phyloP scores from a whole-genome alignment of 2,797 vertebrate genomes.

The Lithobates sylvaticus region DNA sequence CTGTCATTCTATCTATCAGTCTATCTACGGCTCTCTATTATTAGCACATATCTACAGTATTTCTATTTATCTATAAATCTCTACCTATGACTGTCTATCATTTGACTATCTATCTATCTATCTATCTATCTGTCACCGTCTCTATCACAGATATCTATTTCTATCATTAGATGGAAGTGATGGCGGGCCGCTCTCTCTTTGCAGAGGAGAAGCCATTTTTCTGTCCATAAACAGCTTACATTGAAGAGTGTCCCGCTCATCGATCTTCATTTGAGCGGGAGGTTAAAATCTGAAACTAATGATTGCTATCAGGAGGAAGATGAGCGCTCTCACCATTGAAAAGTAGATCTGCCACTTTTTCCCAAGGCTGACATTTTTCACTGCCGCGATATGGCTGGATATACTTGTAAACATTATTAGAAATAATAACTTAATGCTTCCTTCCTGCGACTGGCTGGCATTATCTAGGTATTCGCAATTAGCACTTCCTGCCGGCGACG shows the following conservation, averaged over 20 bases:
- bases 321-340: constrained; percentile 87
- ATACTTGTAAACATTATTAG: constrained; percentile 94
- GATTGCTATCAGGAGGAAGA: constrained; percentile 87
- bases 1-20: too few species aligned
- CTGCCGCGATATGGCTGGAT: constrained; percentile 86
- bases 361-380: constrained; percentile 90
- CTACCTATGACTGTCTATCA: too few species aligned
- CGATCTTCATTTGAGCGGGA: constrained; percentile 89
- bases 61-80: too few species aligned
- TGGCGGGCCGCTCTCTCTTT: constrained; percentile 70
- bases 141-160: background rate
- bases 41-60: too few species aligned
- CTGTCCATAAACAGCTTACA: constrained; percentile 83
- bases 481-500: constrained; percentile 81
- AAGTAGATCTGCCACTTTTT: constrained; percentile 87
- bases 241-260: constrained; percentile 82
- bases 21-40: too few species aligned
- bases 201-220: constrained; percentile 78
- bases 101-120: too few species aligned
- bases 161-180: background rate
- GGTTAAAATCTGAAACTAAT: constrained; percentile 93
- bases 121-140: background rate
- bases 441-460: constrained; percentile 85
- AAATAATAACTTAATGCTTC: constrained; percentile 93
- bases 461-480: constrained; percentile 89